phyloP scores from a whole-genome alignment of 92 coral and sea anemone species.

The Heliopora coerulea region DNA sequence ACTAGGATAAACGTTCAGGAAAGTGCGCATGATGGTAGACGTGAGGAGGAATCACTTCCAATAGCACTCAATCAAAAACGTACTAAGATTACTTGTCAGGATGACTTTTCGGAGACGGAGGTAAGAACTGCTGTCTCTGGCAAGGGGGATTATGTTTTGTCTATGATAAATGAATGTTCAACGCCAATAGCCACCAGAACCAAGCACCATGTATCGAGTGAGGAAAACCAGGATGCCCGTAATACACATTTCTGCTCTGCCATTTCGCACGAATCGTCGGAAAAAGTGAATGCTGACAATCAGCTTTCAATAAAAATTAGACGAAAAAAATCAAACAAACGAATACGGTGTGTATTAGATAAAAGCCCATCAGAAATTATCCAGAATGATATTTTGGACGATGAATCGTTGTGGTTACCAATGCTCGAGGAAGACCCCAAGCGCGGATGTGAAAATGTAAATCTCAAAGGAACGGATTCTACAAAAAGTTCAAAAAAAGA shows the following conservation, averaged over 20 bases:
- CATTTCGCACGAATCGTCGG: background rate
- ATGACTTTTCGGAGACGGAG: background rate
- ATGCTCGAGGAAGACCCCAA: background rate
- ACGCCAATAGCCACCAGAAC: background rate
- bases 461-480: too few species aligned
- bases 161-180: background rate
- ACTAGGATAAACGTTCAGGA: background rate
- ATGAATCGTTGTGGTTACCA: conserved; percentile 13
- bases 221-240: background rate
- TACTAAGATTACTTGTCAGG: conserved; percentile 2
- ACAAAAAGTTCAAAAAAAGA: background rate
- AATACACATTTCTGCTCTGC: background rate
- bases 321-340: background rate
- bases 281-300: conserved; percentile 3
- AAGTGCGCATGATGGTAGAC: background rate
- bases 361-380: too few species aligned
- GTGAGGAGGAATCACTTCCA: background rate
- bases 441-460: background rate
- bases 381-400: conserved; percentile 17
- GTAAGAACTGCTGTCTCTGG: background rate
- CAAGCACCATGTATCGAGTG: background rate
- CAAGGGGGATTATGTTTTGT: background rate
- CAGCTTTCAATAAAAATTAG: background rate
- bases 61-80: conserved; percentile 10
- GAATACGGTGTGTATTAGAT: too few species aligned